phyloP scores from a whole-genome alignment of 2,888 invertebrate species.

The Hemicrepidius hirtus region DNA sequence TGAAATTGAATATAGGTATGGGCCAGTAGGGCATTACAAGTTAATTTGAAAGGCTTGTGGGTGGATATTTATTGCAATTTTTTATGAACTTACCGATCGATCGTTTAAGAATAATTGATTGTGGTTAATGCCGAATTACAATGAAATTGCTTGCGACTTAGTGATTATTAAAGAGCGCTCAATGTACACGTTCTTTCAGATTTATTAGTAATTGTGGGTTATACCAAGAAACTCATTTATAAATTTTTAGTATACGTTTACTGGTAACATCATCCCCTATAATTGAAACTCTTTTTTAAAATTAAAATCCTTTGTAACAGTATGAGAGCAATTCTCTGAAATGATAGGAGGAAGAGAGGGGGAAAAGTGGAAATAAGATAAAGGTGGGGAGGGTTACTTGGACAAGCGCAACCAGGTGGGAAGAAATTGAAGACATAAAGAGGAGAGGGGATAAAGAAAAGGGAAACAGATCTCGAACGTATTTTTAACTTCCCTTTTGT shows the following conservation, averaged over 20 bases:
- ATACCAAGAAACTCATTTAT: conserved; percentile 16
- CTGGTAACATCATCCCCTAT: too few species aligned
- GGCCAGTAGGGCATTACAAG: conserved; percentile 37
- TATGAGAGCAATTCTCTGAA: too few species aligned
- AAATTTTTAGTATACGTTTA: background rate
- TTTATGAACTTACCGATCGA: conserved; percentile 5
- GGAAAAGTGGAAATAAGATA: too few species aligned
- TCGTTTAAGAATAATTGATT: conserved; percentile 34
- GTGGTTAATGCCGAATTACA: conserved; percentile 27
- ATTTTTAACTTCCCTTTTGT: too few species aligned
- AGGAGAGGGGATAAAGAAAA: too few species aligned
- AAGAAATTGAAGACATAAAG: too few species aligned
- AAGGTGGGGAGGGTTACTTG: too few species aligned
- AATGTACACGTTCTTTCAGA: conserved; percentile 11
- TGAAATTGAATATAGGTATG: conserved; percentile 21
- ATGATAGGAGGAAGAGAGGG: too few species aligned
- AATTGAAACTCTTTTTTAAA: too few species aligned
- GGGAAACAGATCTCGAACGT: too few species aligned
- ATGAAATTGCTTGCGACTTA: conserved; percentile 6
- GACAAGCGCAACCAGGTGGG: too few species aligned
- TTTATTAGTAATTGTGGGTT: conserved; percentile 34
- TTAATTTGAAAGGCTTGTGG: conserved; percentile 47
- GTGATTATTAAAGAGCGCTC: conserved; percentile 34
- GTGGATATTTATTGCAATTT: conserved; percentile 50
- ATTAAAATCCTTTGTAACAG: too few species aligned